Evolutionary conservation across 2,113 vertebrate genomes (phyloP).

Genomic region (Raja brachyura): DNA sequence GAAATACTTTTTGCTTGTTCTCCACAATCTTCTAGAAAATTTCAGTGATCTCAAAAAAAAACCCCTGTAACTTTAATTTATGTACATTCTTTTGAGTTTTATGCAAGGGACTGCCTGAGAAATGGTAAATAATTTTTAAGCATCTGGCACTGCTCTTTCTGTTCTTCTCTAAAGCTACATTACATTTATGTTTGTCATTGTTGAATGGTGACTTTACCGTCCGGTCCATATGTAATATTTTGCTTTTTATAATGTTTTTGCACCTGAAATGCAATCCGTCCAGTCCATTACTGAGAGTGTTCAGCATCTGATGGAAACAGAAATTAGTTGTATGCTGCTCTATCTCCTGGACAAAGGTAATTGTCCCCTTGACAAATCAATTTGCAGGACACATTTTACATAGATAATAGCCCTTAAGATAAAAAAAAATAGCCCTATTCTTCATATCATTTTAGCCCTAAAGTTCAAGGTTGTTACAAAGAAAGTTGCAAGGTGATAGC

Average conservation of each 20-base stretch:
- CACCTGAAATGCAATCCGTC: neutral
- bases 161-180: neutral
- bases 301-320: conserved; percentile 7
- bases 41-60: neutral
- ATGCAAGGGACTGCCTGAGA: neutral
- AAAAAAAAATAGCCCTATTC: neutral
- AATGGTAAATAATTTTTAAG: neutral
- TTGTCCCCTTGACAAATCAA: neutral
- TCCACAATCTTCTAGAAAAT: neutral
- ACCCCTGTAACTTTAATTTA: neutral
- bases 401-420: neutral
- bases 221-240: neutral
- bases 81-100: neutral
- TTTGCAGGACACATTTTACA: neutral
- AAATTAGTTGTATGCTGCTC: neutral
- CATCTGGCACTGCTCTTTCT: neutral
- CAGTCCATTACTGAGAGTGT: neutral
- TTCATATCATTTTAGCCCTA: neutral
- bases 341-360: neutral
- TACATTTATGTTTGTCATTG: neutral
- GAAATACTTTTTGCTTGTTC: neutral
- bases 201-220: neutral
- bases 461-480: conserved; percentile 1
- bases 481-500: neutral
- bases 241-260: neutral